Evolutionary conservation across 2,888 invertebrate species (phyloP), one percentile per base, ranked within the genome.

Genomic region (Apantesis nais): DNA sequence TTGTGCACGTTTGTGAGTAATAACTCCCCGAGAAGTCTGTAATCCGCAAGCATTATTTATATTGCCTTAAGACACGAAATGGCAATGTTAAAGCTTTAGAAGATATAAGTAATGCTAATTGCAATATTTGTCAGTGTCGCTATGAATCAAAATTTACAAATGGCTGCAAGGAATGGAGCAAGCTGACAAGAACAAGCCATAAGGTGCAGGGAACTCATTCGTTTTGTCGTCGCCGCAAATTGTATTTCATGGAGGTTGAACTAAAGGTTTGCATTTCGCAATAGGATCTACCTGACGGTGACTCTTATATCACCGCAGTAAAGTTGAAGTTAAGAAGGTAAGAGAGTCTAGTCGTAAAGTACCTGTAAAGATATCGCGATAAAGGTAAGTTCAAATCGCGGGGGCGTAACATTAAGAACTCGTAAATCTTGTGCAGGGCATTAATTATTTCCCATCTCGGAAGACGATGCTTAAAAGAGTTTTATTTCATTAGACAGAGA

Each of bases 401-500:
- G 91, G 89, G 93, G 92, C 86, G 91, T 89, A 89, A 85, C 87
- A 93, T 93, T 93, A 93, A 93, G 89, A 90, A 89, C 83, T 83
- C 85, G 89, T 94, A 93, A 91, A 94, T 93, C 91, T 88, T 87
- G 73, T 72, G 81, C 77, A 82, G 65, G 81, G 85, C 87, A 89
- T 91, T 89, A 91, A 93, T 93, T 92, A 92, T 90, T 89, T 85
- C 79, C 81, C 85, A 82, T 88, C 85, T 86, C 80, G 75, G 81
- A 82, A 83, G 83, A 85, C 83, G 84, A 83, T 76, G 88, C 78
- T 79, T 76, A 79, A 81, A 82, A 76, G 85, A 83, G 80, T 91
- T 91, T 93, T 91, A 93, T 93, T 93, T 91, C 91, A 93, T 92
- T 93, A 92, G 85, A 83, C 84, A 73, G 77, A 85, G 92, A 92